Conservation (phyloP, 1,140 invertebrate species). For the Calycopis cecrops region DNA sequence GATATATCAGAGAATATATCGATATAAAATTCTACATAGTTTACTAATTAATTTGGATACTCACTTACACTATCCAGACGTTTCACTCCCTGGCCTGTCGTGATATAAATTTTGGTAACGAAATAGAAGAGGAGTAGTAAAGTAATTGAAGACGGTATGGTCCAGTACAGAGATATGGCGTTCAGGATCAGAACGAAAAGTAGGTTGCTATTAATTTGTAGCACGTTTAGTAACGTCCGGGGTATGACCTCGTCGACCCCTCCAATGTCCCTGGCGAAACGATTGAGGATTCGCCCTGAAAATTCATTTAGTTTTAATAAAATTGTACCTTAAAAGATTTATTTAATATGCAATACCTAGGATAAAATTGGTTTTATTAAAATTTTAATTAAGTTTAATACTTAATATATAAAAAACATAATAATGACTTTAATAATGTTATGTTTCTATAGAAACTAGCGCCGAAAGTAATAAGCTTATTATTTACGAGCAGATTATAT, state of each 20-base stretch:
- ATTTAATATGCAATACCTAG: no score
- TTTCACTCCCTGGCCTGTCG: constrained; percentile 89
- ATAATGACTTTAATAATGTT: no score
- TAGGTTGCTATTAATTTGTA: constrained; percentile 80
- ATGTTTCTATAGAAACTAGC: no score
- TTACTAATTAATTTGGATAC: constrained; percentile 15
- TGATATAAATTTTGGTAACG: constrained; percentile 85
- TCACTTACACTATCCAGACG: constrained; percentile 87
- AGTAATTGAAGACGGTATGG: constrained; percentile 81
- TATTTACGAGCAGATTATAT: no score
- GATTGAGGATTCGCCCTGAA: constrained; percentile 81
- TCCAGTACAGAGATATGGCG: constrained; percentile 83
- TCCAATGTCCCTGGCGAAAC: constrained; percentile 86
- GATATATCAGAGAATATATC: no score
- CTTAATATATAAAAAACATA: no score
- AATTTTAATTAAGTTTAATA: no score
- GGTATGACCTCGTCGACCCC: constrained; percentile 91
- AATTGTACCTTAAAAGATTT: no score
- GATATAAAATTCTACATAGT: constrained; percentile 35
- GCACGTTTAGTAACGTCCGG: constrained; percentile 84
- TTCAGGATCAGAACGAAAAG: constrained; percentile 78
- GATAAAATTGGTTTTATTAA: no score
- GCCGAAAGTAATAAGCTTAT: no score
- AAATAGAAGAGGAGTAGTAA: constrained; percentile 81
- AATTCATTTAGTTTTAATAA: constrained; percentile 4